Evolutionary conservation across 2,888 invertebrate genomes (phyloP).

Genomic region (Tipula lateralis): DNA sequence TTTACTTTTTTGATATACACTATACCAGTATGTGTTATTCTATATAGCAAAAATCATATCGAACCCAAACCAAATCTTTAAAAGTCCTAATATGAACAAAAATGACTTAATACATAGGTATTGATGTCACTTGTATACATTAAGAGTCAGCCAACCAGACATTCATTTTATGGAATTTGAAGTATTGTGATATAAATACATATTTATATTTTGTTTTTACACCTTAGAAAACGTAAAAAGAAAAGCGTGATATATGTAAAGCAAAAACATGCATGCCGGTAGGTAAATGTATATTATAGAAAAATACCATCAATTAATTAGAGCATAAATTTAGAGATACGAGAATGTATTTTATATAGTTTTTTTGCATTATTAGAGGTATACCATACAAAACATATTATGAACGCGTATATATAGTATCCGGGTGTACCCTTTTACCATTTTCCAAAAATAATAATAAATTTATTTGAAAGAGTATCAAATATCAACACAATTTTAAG

Average conservation of each 20-base stretch:
- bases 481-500: neutral
- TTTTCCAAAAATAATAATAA: neutral
- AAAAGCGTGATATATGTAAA: conserved; percentile 12
- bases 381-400: neutral
- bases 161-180: neutral
- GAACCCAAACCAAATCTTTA: too few relatives aligned
- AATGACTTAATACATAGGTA: neutral
- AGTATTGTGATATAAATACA: neutral
- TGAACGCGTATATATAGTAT: neutral
- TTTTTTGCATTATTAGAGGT: neutral
- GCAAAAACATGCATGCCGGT: conserved; percentile 2
- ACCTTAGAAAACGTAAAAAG: neutral
- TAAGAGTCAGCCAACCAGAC: conserved; percentile 26
- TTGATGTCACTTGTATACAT: neutral
- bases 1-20: too few relatives aligned
- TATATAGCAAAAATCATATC: too few relatives aligned
- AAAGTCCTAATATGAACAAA: too few relatives aligned
- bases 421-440: conserved; percentile 12
- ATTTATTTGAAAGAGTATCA: neutral
- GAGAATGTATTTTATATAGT: conserved; percentile 12
- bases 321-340: conserved; percentile 25
- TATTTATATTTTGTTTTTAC: neutral
- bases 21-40: too few relatives aligned
- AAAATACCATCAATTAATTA: conserved; percentile 28
- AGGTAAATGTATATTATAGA: too few relatives aligned